These are phyloP conservation scores for Rhyacichthys aspro DNA, from an alignment of 2,797 vertebrate species.

Conservation along the genomic window DNA sequence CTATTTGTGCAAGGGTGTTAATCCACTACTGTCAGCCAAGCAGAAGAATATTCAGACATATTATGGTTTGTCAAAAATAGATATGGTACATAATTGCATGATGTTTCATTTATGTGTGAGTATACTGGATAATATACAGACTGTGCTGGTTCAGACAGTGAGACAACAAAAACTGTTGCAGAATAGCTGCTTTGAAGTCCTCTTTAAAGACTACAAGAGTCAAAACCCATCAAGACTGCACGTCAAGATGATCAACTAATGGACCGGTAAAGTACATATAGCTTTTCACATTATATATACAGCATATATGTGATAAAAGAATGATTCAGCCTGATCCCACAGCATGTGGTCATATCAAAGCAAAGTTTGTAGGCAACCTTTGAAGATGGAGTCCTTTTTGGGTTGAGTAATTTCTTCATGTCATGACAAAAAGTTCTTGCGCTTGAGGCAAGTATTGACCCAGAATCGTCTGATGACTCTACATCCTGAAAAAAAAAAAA, in stretches of 20 bases:
- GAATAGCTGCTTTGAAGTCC: conserved; percentile 36
- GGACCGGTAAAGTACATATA: conserved; percentile 22
- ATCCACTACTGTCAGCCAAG: too few relatives aligned
- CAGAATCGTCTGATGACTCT: conserved; percentile 52
- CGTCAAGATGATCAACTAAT: conserved; percentile 30
- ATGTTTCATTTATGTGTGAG: neutral
- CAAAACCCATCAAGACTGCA: conserved; percentile 23
- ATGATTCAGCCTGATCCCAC: conserved; percentile 33
- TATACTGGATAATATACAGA: too few relatives aligned
- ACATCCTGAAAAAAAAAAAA: conserved; percentile 39
- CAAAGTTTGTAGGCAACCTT: conserved; percentile 30
- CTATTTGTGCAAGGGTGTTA: too few relatives aligned
- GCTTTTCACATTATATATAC: conserved; percentile 15
- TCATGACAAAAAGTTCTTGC: conserved; percentile 45
- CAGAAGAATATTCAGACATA: too few relatives aligned
- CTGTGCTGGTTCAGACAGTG: conserved; percentile 12
- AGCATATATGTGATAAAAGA: conserved; percentile 30
- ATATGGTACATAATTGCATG: neutral
- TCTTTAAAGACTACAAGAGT: conserved; percentile 28
- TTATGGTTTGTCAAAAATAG: too few relatives aligned
- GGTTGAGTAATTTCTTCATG: conserved; percentile 26
- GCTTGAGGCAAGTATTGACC: conserved; percentile 49
- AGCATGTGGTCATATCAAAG: conserved; percentile 51
- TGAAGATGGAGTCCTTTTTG: conserved; percentile 25
- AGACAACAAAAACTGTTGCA: conserved; percentile 41